A percentile compares a stretch with the other conserved stretches of the same genome.
Conservation (phyloP, 2,113 vertebrate genomes). For the Plestiodon gilberti region DNA sequence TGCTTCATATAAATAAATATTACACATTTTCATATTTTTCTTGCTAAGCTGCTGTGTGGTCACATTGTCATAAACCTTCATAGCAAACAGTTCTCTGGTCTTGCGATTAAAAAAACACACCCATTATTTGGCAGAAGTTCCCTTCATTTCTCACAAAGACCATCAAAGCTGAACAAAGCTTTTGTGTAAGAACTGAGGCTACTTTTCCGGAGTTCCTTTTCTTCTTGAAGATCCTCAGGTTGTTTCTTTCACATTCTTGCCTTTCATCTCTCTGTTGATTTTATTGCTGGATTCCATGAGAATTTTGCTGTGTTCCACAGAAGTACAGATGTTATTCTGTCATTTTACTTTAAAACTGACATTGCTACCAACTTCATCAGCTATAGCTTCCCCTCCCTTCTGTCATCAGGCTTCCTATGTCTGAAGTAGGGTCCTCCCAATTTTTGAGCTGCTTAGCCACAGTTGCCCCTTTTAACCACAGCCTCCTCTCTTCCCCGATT, state of each 20-base stretch:
- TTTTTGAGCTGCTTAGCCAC: not conserved
- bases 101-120: not conserved
- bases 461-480: not conserved
- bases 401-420: not conserved
- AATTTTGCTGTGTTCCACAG: conserved; percentile 52
- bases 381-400: too few species aligned
- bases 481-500: too few species aligned
- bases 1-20: not conserved
- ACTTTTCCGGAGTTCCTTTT: conserved; percentile 26
- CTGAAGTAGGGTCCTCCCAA: not conserved
- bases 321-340: conserved; percentile 56
- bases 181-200: conserved; percentile 26
- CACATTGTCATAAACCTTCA: not conserved
- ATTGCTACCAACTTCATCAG: not conserved
- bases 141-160: conserved; percentile 6
- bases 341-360: conserved; percentile 29
- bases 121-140: not conserved
- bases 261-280: conserved; percentile 51
- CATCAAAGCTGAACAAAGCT: conserved; percentile 46
- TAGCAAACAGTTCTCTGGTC: too few species aligned
- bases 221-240: conserved; percentile 43
- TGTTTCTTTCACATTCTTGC: conserved; percentile 56
- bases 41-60: not conserved
- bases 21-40: not conserved
- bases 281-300: conserved; percentile 45